Percentiles rank a stretch among this genome's conserved stretches.
Conservation (phyloP, 2,113 vertebrate genomes). For the Chaetorhynchus papuensis region DNA sequence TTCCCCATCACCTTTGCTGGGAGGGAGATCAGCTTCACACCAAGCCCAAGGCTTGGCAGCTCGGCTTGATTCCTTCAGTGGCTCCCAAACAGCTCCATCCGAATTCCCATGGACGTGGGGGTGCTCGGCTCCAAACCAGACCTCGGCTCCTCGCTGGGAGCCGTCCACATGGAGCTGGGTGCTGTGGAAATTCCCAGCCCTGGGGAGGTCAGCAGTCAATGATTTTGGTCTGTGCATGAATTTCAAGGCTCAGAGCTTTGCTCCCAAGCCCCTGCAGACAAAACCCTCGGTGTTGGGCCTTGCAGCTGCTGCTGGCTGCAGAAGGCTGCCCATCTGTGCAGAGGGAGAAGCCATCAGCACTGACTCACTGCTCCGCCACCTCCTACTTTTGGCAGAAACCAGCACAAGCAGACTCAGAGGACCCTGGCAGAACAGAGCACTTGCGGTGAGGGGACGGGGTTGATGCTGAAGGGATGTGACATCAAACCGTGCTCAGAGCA, state of each 20-base stretch:
- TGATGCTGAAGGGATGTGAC: not conserved
- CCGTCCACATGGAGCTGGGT: not conserved
- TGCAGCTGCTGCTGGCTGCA: slow-evolving; percentile 32
- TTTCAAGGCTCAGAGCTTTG: slow-evolving; percentile 33
- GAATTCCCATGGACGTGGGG: not conserved
- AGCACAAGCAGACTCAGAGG: not conserved
- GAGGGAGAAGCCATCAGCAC: not conserved
- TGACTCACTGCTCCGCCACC: not conserved
- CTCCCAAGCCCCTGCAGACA: not conserved
- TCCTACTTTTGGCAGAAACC: not conserved
- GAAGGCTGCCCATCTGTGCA: slow-evolving; percentile 19
- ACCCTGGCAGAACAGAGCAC: not conserved
- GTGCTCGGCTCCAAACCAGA: not conserved
- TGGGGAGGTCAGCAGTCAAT: not conserved
- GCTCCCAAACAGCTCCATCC: not conserved
- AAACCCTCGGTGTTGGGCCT: not conserved
- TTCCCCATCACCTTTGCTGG: slow-evolving; percentile 3
- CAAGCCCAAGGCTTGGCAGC: not conserved
- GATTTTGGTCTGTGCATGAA: not conserved
- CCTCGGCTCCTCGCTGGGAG: not conserved
- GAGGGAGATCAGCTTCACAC: slow-evolving; percentile 4
- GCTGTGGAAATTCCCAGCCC: not conserved
- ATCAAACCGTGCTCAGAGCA: not conserved
- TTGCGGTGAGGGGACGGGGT: not conserved
- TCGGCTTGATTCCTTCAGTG: not conserved